Evolutionary conservation across 2,888 invertebrate species (phyloP), one percentile per base, ranked within the genome.

Genomic region (Oithona nana): DNA sequence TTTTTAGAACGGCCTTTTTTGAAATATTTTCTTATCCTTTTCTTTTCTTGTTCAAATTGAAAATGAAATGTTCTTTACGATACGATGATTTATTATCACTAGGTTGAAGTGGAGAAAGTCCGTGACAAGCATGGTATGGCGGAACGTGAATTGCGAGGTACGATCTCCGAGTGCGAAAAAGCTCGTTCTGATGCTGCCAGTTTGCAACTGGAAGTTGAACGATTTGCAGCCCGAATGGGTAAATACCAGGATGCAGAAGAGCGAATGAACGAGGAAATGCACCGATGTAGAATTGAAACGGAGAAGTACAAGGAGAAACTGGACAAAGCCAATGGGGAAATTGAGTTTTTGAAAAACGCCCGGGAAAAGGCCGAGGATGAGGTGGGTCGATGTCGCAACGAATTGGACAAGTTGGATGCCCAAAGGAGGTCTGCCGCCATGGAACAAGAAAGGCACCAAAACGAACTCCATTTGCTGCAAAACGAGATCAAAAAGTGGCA

Each of bases 61-160:
- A 16, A 48, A 13, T 11, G 11, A 48, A 13, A 48, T 48, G 16
- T 48, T 13, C 16, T 29, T 31, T 57, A 31, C 11, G n/a, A 13
- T 31, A 57, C n/a, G n/a, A n/a, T 59, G 55, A 54, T 78, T n/a
- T n/a, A n/a, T n/a, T n/a, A n/a, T n/a, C n/a, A n/a, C n/a, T n/a
- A n/a, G n/a, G n/a, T 88, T 60, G 90, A 90, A 74, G 78, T 87
- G 54, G 90, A 90, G 71, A 90, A 89, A 73, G 83, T 88, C 78
- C 86, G 87, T 69, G 90, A 90, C 70, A 88, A 89, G 68, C 86
- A 88, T 70, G 90, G 90, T 68, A 84, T 88, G 71, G 80, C 83
- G 63, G 84, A 88, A 68, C 78, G 81, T 13, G 90, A 90, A 69
- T 77, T 88, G 66, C 79, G 88, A 66, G 83, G 86, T 71, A 81